phyloP scores from a whole-genome alignment of 2,888 invertebrate species.

The Dasysyrphus tricinctus region DNA sequence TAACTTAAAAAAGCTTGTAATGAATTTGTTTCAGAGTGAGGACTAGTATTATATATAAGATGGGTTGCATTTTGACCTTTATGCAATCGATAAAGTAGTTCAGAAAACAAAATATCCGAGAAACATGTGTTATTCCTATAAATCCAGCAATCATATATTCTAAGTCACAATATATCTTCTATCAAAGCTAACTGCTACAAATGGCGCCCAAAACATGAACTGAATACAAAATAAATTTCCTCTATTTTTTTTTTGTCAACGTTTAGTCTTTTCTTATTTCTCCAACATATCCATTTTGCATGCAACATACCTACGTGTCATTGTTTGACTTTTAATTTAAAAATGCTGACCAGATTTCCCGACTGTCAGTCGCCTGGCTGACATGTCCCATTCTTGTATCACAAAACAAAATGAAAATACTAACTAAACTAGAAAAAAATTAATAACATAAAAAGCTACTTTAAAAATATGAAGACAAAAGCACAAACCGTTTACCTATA shows the following conservation, averaged over 20 bases:
- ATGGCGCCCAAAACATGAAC: conserved; percentile 18
- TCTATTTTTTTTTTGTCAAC: neutral
- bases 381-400: conserved; percentile 24
- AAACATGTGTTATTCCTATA: neutral
- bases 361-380: conserved; percentile 32
- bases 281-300: neutral
- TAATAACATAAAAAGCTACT: conserved; percentile 9
- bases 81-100: neutral
- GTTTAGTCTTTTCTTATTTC: neutral
- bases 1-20: too few species aligned
- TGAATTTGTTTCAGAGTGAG: too few species aligned
- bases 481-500: conserved; percentile 28
- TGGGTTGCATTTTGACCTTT: neutral
- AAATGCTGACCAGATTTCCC: conserved; percentile 39
- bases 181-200: neutral
- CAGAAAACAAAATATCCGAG: neutral
- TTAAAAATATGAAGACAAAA: conserved; percentile 26
- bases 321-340: conserved; percentile 37
- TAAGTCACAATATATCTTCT: neutral
- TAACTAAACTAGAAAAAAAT: neutral
- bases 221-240: neutral
- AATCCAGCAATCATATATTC: neutral
- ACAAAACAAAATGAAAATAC: neutral
- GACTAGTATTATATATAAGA: too few species aligned
- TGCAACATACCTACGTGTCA: conserved; percentile 20